Conservation (phyloP, 1,140 invertebrate genomes). For the Prorops nasuta region DNA sequence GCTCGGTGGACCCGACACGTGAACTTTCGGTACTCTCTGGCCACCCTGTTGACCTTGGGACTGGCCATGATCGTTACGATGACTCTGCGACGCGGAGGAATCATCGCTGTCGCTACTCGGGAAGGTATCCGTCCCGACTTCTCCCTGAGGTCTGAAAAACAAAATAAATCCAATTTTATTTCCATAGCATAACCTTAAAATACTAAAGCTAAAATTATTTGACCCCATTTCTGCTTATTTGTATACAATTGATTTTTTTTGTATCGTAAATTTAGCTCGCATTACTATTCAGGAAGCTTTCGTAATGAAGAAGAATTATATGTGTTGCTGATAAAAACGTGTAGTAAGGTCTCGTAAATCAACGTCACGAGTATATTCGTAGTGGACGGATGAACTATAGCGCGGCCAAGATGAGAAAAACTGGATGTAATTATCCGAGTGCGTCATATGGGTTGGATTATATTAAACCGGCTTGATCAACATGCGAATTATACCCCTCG, state of each 20-base stretch:
- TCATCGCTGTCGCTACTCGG: conserved; percentile 51
- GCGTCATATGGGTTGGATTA: background rate
- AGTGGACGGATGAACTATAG: too few relatives aligned
- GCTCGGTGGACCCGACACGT: conserved; percentile 44
- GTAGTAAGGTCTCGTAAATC: too few relatives aligned
- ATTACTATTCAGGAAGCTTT: too few relatives aligned
- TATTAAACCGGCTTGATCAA: background rate
- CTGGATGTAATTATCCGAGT: background rate
- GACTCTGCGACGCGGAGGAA: conserved; percentile 34
- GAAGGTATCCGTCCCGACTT: conserved; percentile 43
- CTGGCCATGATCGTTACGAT: conserved; percentile 28
- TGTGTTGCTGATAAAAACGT: too few relatives aligned
- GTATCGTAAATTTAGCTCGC: too few relatives aligned
- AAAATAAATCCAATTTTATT: background rate
- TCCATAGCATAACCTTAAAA: background rate
- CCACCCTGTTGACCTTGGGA: conserved; percentile 34
- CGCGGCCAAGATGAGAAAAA: too few relatives aligned
- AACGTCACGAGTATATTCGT: too few relatives aligned
- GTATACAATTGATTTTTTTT: too few relatives aligned
- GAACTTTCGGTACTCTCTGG: conserved; percentile 41
- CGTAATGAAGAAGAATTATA: too few relatives aligned
- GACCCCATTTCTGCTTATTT: too few relatives aligned
- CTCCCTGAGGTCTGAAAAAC: conserved; percentile 47
- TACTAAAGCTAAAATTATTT: too few relatives aligned
- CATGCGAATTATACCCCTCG: background rate